These are phyloP conservation scores for Notodonta dromedarius DNA, from an alignment of 2,888 invertebrate species.

Conservation along the genomic window DNA sequence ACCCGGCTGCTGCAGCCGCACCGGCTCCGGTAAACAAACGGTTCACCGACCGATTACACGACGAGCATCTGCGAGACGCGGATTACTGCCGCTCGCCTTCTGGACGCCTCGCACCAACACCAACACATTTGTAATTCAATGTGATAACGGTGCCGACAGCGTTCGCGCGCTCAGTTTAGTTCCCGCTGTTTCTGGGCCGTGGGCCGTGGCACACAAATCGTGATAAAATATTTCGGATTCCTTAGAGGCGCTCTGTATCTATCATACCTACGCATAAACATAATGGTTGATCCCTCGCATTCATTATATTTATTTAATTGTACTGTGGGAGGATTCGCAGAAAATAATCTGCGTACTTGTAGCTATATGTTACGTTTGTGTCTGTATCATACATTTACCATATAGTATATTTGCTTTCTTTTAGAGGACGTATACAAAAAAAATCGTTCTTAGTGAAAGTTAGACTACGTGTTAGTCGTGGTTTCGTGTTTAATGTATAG, in stretches of 20 bases:
- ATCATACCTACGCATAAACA: slow-evolving; percentile 19
- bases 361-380: no score
- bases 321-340: background rate
- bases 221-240: slow-evolving; percentile 47
- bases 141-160: slow-evolving; percentile 75
- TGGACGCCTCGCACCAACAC: slow-evolving; percentile 53
- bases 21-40: slow-evolving; percentile 80
- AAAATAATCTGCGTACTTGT: background rate
- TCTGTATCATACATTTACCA: background rate
- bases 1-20: slow-evolving; percentile 63
- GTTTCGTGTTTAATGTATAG: slow-evolving; percentile 15
- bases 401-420: slow-evolving; percentile 70
- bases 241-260: slow-evolving; percentile 12
- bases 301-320: background rate
- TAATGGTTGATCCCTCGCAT: background rate
- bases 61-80: slow-evolving; percentile 55
- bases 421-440: slow-evolving; percentile 62
- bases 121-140: slow-evolving; percentile 77
- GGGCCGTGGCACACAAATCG: slow-evolving; percentile 65
- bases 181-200: slow-evolving; percentile 69
- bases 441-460: slow-evolving; percentile 71
- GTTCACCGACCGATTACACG: slow-evolving; percentile 81
- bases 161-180: slow-evolving; percentile 63
- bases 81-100: slow-evolving; percentile 50
- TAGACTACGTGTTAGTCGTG: slow-evolving; percentile 53